Conservation (phyloP, 2,113 vertebrate species). For the Otocyon megalotis region DNA sequence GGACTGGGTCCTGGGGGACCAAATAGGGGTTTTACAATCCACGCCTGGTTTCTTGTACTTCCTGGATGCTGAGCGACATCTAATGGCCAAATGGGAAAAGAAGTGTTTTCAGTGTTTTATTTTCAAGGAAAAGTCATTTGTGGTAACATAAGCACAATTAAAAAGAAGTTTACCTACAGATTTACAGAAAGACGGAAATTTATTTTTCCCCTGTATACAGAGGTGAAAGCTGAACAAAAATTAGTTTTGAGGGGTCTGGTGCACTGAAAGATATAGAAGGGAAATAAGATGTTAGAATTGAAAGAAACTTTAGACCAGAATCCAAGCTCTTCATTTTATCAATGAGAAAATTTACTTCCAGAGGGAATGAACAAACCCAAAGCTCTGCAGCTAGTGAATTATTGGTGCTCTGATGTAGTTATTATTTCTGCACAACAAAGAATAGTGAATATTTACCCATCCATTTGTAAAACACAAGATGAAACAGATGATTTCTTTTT, state of each 20-base stretch:
- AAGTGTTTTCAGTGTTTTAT: neutral
- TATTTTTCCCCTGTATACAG: neutral
- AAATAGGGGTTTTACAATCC: neutral
- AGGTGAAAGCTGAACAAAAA: neutral
- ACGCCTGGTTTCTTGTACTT: neutral
- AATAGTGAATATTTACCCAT: neutral
- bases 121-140: conserved; percentile 36
- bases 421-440: neutral
- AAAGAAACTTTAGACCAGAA: neutral
- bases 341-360: neutral
- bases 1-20: too few species aligned
- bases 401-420: neutral
- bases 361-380: conserved; percentile 9
- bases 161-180: neutral
- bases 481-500: neutral
- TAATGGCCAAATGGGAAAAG: conserved; percentile 60
- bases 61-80: conserved; percentile 59
- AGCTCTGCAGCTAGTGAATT: neutral
- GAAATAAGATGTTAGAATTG: neutral
- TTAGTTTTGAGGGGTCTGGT: neutral
- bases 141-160: neutral
- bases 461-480: neutral
- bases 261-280: neutral
- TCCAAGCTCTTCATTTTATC: neutral
- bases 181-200: neutral